Percentiles rank a stretch among this genome's conserved stretches.
These are phyloP conservation scores for Monochamus alternatus DNA, from an alignment of 2,888 invertebrate genomes.

Conservation along the genomic window DNA sequence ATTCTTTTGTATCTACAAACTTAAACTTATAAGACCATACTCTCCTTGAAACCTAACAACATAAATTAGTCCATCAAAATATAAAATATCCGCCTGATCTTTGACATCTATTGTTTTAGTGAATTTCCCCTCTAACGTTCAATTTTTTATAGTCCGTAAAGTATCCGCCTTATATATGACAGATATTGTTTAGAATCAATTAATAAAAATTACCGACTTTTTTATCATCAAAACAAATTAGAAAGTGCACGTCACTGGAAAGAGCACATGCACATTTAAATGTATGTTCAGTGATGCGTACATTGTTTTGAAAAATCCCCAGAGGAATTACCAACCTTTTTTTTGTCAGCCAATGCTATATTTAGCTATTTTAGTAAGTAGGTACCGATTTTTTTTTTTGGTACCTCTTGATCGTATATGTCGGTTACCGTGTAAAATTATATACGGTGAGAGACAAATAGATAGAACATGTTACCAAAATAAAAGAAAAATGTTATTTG, in stretches of 20 bases:
- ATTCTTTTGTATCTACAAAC: too few species aligned
- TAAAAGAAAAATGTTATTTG: background rate
- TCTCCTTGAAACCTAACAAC: too few species aligned
- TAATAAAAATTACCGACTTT: background rate
- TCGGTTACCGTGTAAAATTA: conserved; percentile 8
- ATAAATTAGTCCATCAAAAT: too few species aligned
- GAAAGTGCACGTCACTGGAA: conserved; percentile 6
- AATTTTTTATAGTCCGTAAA: too few species aligned
- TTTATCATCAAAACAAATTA: background rate
- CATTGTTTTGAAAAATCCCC: conserved; percentile 22
- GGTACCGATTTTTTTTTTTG: conserved; percentile 10
- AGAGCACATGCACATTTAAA: conserved; percentile 6
- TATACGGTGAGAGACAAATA: background rate
- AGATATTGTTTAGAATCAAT: too few species aligned
- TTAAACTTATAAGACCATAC: too few species aligned
- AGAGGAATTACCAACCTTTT: conserved; percentile 31
- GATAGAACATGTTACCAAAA: background rate
- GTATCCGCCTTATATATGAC: too few species aligned
- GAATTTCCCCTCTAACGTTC: too few species aligned
- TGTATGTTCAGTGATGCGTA: background rate
- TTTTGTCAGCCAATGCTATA: conserved; percentile 10
- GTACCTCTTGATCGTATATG: background rate
- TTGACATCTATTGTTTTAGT: too few species aligned
- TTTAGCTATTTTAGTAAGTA: conserved; percentile 17
- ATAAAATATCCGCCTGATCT: too few species aligned